Conservation (phyloP, 1,140 invertebrate species). For the Magallana angulata region DNA sequence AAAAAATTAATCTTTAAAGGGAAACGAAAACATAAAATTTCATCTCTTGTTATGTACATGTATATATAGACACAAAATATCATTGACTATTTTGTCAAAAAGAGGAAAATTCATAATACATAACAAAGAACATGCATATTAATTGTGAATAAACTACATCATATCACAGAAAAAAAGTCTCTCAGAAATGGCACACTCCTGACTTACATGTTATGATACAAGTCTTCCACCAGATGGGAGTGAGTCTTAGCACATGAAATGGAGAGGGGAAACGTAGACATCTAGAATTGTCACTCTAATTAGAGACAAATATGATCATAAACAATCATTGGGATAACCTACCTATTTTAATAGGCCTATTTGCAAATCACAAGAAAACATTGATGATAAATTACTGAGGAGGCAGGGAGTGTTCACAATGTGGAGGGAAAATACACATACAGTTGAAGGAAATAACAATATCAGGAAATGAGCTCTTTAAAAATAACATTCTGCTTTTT, state of each 20-base stretch:
- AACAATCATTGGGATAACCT: too few relatives aligned
- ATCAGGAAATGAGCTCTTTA: too few relatives aligned
- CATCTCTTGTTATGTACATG: background rate
- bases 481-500: too few relatives aligned
- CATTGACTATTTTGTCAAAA: background rate
- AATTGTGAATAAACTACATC: background rate
- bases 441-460: too few relatives aligned
- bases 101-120: background rate
- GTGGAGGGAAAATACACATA: too few relatives aligned
- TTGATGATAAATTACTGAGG: too few relatives aligned
- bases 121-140: background rate
- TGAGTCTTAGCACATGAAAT: background rate
- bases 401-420: too few relatives aligned
- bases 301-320: too few relatives aligned
- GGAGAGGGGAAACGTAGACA: background rate
- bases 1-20: background rate
- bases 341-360: too few relatives aligned
- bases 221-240: background rate
- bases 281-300: background rate
- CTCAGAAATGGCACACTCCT: background rate
- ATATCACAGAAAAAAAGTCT: conserved; percentile 17
- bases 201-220: background rate
- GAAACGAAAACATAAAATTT: background rate
- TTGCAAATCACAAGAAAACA: too few relatives aligned
- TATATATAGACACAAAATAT: background rate